Evolutionary conservation across 2,888 invertebrate genomes (phyloP).

Genomic region (Drosophila kambysellisi): DNA sequence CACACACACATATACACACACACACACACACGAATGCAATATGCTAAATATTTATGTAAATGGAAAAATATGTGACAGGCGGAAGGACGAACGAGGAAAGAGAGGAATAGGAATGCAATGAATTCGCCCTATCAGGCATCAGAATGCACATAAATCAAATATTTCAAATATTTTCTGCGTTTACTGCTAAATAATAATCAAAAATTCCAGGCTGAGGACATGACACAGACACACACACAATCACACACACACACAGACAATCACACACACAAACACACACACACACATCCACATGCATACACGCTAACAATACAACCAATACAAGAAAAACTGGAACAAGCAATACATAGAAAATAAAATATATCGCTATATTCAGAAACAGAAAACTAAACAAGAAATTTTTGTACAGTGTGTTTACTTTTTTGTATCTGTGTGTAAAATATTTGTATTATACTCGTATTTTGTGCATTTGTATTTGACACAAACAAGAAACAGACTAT

Average conservation of each 20-base stretch:
- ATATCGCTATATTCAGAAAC: constrained; percentile 44
- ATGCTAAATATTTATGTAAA: constrained; percentile 60
- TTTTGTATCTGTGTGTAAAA: constrained; percentile 70
- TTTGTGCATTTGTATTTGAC: constrained; percentile 73
- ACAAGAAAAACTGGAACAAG: constrained; percentile 26
- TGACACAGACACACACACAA: constrained; percentile 22
- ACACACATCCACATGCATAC: constrained; percentile 16
- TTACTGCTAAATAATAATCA: constrained; percentile 78
- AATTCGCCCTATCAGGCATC: constrained; percentile 66
- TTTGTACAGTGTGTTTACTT: constrained; percentile 76
- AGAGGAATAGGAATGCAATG: constrained; percentile 52
- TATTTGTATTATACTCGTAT: constrained; percentile 74
- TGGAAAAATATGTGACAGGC: constrained; percentile 26
- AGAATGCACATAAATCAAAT: constrained; percentile 74
- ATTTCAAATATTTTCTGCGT: constrained; percentile 73
- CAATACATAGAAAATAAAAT: constrained; percentile 22
- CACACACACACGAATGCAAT: constrained; percentile 31
- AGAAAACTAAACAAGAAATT: constrained; percentile 42
- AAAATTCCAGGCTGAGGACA: constrained; percentile 63
- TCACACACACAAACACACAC: constrained; percentile 11
- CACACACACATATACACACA: constrained; percentile 12
- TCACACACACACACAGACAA: constrained; percentile 20
- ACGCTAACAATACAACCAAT: background rate
- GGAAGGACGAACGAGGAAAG: constrained; percentile 12
- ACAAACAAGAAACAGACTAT: constrained; percentile 66